phyloP scores from a whole-genome alignment of 2,113 vertebrate genomes.

The Istiophorus platypterus region DNA sequence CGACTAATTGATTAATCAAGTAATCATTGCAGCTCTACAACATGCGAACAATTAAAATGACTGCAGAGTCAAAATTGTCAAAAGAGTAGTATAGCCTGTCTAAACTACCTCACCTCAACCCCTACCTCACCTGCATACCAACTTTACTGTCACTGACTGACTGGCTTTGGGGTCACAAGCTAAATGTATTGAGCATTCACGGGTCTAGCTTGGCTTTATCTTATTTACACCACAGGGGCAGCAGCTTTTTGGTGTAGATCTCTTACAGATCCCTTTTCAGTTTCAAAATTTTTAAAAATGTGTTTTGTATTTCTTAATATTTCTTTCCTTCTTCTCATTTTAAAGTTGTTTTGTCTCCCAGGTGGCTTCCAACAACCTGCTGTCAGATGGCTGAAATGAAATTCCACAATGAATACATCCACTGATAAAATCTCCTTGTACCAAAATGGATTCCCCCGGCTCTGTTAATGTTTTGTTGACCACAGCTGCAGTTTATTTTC shows the following conservation, averaged over 20 bases:
- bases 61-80: background rate
- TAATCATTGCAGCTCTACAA: background rate
- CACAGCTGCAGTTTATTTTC: slow-evolving; percentile 32
- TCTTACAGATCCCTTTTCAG: background rate
- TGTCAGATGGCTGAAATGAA: slow-evolving; percentile 7
- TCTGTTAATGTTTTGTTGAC: slow-evolving; percentile 31
- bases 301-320: background rate
- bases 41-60: background rate
- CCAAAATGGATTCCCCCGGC: background rate
- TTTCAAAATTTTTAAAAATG: background rate
- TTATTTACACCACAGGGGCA: background rate
- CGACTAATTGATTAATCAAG: background rate
- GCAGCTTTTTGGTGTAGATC: background rate
- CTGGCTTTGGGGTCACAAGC: slow-evolving; percentile 2
- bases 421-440: slow-evolving; percentile 7
- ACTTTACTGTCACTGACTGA: slow-evolving; percentile 45
- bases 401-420: background rate
- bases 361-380: background rate
- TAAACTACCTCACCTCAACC: background rate
- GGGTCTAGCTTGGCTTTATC: background rate
- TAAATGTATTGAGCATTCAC: background rate
- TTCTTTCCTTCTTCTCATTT: background rate
- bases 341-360: background rate
- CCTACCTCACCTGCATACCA: slow-evolving; percentile 54
- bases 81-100: slow-evolving; percentile 6